Conservation (phyloP, 2,797 vertebrate species). For the Carapus acus region DNA sequence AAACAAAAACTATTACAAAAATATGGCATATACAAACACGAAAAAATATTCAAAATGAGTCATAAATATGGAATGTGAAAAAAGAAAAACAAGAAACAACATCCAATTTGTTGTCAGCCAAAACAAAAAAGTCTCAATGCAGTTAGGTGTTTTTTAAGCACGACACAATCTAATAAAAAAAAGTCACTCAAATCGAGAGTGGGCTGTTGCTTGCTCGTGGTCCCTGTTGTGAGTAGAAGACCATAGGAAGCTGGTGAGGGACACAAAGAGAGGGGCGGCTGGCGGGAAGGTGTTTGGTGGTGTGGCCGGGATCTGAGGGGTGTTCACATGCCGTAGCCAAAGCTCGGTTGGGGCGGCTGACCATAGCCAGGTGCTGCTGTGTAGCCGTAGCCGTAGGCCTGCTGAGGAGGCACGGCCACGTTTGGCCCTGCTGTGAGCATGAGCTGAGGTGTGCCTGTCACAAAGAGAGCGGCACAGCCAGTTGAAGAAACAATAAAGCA, state of each 20-base stretch:
- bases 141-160: constrained; percentile 62
- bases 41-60: constrained; percentile 57
- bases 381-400: constrained; percentile 90
- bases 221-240: constrained; percentile 85
- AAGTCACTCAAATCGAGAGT: constrained; percentile 62
- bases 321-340: constrained; percentile 94
- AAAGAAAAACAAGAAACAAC: constrained; percentile 73
- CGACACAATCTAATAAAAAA: constrained; percentile 57
- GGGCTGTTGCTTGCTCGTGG: constrained; percentile 76
- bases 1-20: constrained; percentile 78
- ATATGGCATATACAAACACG: constrained; percentile 50
- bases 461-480: not conserved
- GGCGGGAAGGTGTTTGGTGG: constrained; percentile 45
- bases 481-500: not conserved
- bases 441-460: constrained; percentile 92
- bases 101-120: constrained; percentile 79
- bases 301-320: constrained; percentile 22
- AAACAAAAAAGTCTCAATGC: constrained; percentile 90
- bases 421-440: constrained; percentile 98
- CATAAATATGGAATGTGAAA: constrained; percentile 97
- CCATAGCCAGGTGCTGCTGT: constrained; percentile 78
- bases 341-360: constrained; percentile 85
- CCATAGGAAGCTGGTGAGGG: constrained; percentile 81
- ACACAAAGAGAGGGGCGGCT: constrained; percentile 78
- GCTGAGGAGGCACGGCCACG: constrained; percentile 92